Evolutionary conservation across 2,888 invertebrate genomes (phyloP), one percentile per base, ranked within the genome.

Genomic region (Tipula unca): DNA sequence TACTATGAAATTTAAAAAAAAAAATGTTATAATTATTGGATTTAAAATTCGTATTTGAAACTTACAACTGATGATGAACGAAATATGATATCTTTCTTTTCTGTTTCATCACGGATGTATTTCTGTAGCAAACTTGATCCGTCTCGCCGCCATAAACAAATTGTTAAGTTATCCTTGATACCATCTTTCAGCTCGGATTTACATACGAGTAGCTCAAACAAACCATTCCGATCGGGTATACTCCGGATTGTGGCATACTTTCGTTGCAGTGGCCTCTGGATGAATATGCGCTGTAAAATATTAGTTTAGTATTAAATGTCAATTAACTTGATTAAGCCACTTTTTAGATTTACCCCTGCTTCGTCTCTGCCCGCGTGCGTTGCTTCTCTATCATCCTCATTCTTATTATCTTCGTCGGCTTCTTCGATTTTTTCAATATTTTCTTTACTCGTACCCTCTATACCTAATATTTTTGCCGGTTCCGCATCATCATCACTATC

Each of bases 21-120:
- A 87, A 48, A 82, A 86, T 2, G 39, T 10, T 39, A 29, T 82
- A n/a, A 48, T 42, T 42, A 42, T 42, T 42, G 10, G 14, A 42
- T 48, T 84, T 8, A 84, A 20, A n/a, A n/a, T n/a, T n/a, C n/a
- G n/a, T n/a, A n/a, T n/a, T n/a, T n/a, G n/a, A n/a, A n/a, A n/a
- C n/a, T 89, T 87, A 90, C 91, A 89, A 91, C 91, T 2, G 91
- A 91, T 69, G 90, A 90, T 85, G 91, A 90, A 6, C 90, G 90
- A 85, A 90, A 90, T 0, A 90, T 87, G 69, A 90, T 88, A 85
- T 90, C 89, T 10, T 89, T 89, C 14, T 89, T 88, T 14, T 88
- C 54, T 13, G 85, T 85, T 25, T 87, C 87, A 82, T 87, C 88
- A 17, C 90, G 88, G 82, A 91, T 89, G 87, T 90, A 91, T 86